Conservation (phyloP, 2,113 vertebrate species). For the Sorex fumeus region DNA sequence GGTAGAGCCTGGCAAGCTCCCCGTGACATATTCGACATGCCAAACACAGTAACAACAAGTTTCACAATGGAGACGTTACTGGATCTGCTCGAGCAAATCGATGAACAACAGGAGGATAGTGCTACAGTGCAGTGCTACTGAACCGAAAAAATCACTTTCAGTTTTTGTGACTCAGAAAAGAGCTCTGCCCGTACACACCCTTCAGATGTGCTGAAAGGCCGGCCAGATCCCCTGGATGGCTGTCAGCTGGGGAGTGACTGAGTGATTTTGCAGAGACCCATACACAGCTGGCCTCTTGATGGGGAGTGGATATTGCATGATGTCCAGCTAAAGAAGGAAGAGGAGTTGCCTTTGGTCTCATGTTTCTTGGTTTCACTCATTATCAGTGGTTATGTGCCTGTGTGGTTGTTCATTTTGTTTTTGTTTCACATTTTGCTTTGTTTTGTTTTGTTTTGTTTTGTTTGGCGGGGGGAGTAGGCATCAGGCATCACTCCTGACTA, state of each 20-base stretch:
- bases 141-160: neutral
- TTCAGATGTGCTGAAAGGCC: neutral
- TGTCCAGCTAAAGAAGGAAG: neutral
- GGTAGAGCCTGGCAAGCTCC: too few relatives aligned
- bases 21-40: too few relatives aligned
- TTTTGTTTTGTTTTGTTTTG: too few relatives aligned
- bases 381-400: neutral
- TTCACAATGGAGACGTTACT: too few relatives aligned
- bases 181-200: neutral
- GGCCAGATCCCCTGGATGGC: neutral
- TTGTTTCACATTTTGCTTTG: too few relatives aligned
- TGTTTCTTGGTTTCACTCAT: fast-evolving
- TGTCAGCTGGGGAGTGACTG: neutral
- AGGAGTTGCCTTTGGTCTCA: neutral
- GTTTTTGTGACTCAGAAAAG: slow-evolving; percentile 50
- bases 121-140: too few relatives aligned
- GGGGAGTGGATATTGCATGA: neutral
- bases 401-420: neutral
- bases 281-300: neutral
- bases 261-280: neutral
- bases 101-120: too few relatives aligned
- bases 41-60: too few relatives aligned
- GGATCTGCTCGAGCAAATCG: too few relatives aligned
- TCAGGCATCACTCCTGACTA: too few relatives aligned
- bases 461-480: too few relatives aligned